Percentiles rank a stretch among this genome's conserved stretches.
phyloP scores from a whole-genome alignment of 2,113 vertebrate genomes.

The Colistium nudipinnis region DNA sequence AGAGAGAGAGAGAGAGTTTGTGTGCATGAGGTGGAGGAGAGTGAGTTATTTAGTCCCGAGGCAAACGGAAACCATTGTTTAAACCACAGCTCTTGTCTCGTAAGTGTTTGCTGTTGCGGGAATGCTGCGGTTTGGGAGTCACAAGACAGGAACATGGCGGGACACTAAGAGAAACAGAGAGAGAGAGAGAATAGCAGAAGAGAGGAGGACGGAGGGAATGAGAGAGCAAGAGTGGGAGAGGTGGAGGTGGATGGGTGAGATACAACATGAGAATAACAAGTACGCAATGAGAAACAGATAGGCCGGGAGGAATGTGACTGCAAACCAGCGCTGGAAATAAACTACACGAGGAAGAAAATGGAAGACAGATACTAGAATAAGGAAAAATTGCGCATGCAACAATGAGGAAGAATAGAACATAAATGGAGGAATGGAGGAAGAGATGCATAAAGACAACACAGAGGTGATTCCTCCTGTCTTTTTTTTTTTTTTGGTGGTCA shows the following conservation, averaged over 20 bases:
- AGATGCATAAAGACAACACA: neutral
- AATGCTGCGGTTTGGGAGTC: slow-evolving; percentile 62
- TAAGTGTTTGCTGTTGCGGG: slow-evolving; percentile 69
- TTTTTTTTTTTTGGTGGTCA: slow-evolving; percentile 35
- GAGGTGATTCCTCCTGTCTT: slow-evolving; percentile 43
- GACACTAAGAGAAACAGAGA: slow-evolving; percentile 39
- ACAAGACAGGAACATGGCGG: slow-evolving; percentile 48
- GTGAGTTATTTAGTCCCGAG: slow-evolving; percentile 63
- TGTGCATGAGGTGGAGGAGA: slow-evolving; percentile 23
- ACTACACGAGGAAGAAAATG: slow-evolving; percentile 7
- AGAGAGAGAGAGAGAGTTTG: neutral
- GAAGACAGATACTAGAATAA: slow-evolving; percentile 1
- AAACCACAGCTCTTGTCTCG: slow-evolving; percentile 64
- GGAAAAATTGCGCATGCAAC: neutral
- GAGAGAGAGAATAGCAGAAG: slow-evolving; percentile 28
- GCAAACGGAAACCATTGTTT: slow-evolving; percentile 75
- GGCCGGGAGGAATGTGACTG: slow-evolving; percentile 15
- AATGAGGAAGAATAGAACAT: neutral
- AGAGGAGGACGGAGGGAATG: slow-evolving; percentile 21
- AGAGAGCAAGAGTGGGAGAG: neutral
- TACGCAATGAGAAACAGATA: slow-evolving; percentile 15
- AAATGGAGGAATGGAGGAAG: neutral
- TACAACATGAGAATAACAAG: slow-evolving; percentile 10
- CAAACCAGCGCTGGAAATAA: slow-evolving; percentile 15
- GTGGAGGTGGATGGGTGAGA: neutral